Conservation (phyloP, 2,888 invertebrate species). For the Drosophila tripunctata region DNA sequence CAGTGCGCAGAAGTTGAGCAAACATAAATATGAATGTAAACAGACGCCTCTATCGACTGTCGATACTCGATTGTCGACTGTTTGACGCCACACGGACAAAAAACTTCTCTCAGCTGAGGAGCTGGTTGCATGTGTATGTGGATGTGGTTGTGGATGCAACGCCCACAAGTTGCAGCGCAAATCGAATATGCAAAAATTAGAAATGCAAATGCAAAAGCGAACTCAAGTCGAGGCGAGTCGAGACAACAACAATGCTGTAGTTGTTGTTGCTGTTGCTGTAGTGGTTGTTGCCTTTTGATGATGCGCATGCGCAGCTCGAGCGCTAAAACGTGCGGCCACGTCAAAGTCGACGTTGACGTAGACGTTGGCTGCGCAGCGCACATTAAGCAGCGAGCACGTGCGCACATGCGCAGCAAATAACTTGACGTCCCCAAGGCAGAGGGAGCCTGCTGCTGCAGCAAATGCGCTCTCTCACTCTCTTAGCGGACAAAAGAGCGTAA, state of each 20-base stretch:
- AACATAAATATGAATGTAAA: conserved; percentile 27
- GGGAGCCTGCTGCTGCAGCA: conserved; percentile 16
- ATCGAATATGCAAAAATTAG: conserved; percentile 68
- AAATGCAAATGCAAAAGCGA: conserved; percentile 75
- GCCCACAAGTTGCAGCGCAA: conserved; percentile 50
- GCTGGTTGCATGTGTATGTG: background rate
- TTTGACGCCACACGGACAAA: conserved; percentile 30
- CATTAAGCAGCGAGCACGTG: conserved; percentile 77
- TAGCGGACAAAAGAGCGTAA: background rate
- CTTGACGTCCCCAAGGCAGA: conserved; percentile 45
- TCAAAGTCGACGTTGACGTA: conserved; percentile 26
- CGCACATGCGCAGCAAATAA: conserved; percentile 78
- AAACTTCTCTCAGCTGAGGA: background rate
- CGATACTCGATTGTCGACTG: background rate
- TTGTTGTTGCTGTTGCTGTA: conserved; percentile 18
- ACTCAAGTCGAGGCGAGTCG: background rate
- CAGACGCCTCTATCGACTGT: conserved; percentile 29
- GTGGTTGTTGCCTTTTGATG: conserved; percentile 58
- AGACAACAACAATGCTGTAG: background rate
- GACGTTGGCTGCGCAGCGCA: conserved; percentile 34
- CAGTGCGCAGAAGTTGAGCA: conserved; percentile 10
- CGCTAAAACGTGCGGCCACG: conserved; percentile 68
- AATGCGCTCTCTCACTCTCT: no score
- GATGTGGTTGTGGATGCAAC: conserved; percentile 30
- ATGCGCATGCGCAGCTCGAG: conserved; percentile 64